Percentiles rank a stretch among this genome's conserved stretches.
These are phyloP conservation scores for Neotoma lepida DNA, from an alignment of 2,113 vertebrate genomes.

Conservation along the genomic window DNA sequence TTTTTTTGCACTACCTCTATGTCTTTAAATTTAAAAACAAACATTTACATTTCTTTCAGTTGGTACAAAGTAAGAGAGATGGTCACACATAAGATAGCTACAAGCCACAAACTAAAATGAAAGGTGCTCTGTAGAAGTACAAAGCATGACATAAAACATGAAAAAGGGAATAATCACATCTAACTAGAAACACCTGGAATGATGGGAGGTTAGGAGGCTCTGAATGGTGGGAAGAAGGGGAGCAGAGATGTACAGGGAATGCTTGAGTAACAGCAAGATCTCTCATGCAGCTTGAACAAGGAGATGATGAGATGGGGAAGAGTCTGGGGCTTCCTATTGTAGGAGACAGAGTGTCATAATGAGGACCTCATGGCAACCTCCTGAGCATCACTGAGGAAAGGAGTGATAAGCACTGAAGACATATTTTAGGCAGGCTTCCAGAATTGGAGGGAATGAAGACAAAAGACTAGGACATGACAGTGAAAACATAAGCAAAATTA, in stretches of 20 bases:
- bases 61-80: background rate
- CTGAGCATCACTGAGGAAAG: background rate
- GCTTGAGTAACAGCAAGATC: background rate
- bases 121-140: background rate
- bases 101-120: background rate
- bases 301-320: background rate
- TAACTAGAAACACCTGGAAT: background rate
- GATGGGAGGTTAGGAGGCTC: background rate
- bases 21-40: constrained; percentile 27
- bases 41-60: background rate
- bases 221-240: background rate
- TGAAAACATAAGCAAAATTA: background rate
- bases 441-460: background rate
- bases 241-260: background rate
- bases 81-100: background rate
- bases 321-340: background rate
- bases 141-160: background rate
- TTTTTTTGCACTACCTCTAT: background rate
- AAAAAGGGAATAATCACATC: background rate
- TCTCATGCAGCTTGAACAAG: background rate
- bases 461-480: background rate
- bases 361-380: background rate
- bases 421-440: background rate
- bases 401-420: background rate
- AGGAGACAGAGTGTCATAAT: background rate